Percentiles rank a stretch among this genome's conserved stretches.
phyloP scores from a whole-genome alignment of 1,140 invertebrate species.

The Hyphantria cunea region DNA sequence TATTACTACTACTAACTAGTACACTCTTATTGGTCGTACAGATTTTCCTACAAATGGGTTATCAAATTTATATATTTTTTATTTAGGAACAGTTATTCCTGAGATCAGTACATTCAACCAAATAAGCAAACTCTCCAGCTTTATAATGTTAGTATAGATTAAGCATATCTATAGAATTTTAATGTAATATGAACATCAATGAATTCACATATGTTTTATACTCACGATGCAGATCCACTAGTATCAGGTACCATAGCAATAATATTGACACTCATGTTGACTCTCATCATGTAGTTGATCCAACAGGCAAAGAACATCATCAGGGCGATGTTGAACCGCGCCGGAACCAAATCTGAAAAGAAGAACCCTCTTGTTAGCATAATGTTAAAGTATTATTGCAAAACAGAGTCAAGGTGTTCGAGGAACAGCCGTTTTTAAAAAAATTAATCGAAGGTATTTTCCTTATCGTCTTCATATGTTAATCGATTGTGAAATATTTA shows the following conservation, averaged over 20 bases:
- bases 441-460: slow-evolving; percentile 8
- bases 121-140: too few species aligned
- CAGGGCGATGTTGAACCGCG: slow-evolving; percentile 83
- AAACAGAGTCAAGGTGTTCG: not conserved
- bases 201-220: slow-evolving; percentile 13
- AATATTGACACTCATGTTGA: slow-evolving; percentile 89
- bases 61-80: too few species aligned
- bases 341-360: slow-evolving; percentile 61
- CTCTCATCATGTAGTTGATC: slow-evolving; percentile 87
- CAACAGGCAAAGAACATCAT: slow-evolving; percentile 89
- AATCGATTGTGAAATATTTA: slow-evolving; percentile 8
- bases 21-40: too few species aligned
- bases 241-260: slow-evolving; percentile 86
- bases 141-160: too few species aligned
- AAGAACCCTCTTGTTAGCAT: slow-evolving; percentile 15
- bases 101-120: too few species aligned
- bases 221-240: slow-evolving; percentile 54
- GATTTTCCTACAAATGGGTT: too few species aligned
- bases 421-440: slow-evolving; percentile 1
- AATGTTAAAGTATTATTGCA: not conserved
- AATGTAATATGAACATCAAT: too few species aligned
- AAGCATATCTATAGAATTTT: too few species aligned
- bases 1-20: too few species aligned
- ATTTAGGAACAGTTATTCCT: too few species aligned
- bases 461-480: slow-evolving; percentile 9